A percentile compares a stretch with the other conserved stretches of the same genome.
Evolutionary conservation across 1,140 invertebrate genomes (phyloP).

Genomic region (Zophobas morio): DNA sequence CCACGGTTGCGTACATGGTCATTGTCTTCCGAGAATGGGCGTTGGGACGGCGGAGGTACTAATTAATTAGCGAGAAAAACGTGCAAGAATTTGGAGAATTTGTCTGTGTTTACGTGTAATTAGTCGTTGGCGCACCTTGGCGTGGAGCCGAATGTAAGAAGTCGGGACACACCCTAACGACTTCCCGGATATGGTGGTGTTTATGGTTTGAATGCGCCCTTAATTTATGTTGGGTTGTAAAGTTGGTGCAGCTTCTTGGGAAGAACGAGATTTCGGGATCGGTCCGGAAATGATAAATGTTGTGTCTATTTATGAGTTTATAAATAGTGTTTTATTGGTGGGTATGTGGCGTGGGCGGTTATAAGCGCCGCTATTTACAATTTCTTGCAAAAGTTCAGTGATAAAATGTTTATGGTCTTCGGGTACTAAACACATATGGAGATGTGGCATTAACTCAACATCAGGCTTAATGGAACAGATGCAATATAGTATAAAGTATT

Average conservation of each 20-base stretch:
- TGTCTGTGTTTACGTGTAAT: slow-evolving; percentile 14
- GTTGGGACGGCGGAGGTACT: background rate
- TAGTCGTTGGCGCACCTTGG: slow-evolving; percentile 13
- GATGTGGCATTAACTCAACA: background rate
- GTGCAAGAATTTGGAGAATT: slow-evolving; percentile 34
- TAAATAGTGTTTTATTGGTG: slow-evolving; percentile 38
- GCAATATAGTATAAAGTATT: no score
- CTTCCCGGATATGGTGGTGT: slow-evolving; percentile 19
- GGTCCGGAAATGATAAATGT: slow-evolving; percentile 14
- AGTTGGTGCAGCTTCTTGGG: slow-evolving; percentile 21
- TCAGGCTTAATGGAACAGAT: background rate
- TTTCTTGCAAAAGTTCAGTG: slow-evolving; percentile 28
- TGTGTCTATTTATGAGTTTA: slow-evolving; percentile 23
- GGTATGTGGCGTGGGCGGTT: slow-evolving; percentile 15
- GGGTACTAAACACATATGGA: slow-evolving; percentile 7
- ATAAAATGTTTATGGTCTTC: slow-evolving; percentile 13
- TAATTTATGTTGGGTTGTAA: slow-evolving; percentile 36
- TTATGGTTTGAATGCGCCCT: slow-evolving; percentile 26
- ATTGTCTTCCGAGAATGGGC: slow-evolving; percentile 39
- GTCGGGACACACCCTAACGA: slow-evolving; percentile 16
- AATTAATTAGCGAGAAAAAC: slow-evolving; percentile 39
- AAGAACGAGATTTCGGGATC: slow-evolving; percentile 21
- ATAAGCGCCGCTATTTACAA: slow-evolving; percentile 27
- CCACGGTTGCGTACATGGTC: slow-evolving; percentile 4
- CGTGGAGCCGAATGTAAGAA: slow-evolving; percentile 20